A percentile compares a stretch with the other conserved stretches of the same genome.
Evolutionary conservation across 2,797 vertebrate genomes (phyloP).

Genomic region (Scolopax bukidnonensis): DNA sequence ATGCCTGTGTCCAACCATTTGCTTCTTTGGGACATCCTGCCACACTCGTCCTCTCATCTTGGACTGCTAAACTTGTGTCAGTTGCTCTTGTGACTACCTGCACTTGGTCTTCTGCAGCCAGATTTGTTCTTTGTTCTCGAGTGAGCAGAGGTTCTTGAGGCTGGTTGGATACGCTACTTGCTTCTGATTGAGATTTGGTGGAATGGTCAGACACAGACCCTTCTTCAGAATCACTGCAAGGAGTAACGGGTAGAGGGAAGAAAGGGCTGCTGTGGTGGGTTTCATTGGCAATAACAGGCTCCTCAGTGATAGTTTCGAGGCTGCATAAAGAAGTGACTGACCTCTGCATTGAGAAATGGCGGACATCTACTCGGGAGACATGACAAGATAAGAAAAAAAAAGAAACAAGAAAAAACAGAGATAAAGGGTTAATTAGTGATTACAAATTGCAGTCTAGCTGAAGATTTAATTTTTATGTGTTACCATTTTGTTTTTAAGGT

Average conservation of each 20-base stretch:
- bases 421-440: neutral
- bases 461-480: neutral
- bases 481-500: neutral
- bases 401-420: slow-evolving; percentile 3
- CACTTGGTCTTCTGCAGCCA: neutral
- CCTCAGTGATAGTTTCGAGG: slow-evolving; percentile 86
- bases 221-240: slow-evolving; percentile 52
- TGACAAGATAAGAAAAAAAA: neutral
- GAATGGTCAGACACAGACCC: slow-evolving; percentile 39
- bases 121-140: neutral
- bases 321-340: slow-evolving; percentile 79
- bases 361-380: slow-evolving; percentile 69
- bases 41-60: neutral
- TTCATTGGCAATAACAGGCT: slow-evolving; percentile 74
- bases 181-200: neutral
- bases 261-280: slow-evolving; percentile 43
- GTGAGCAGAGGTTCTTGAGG: neutral
- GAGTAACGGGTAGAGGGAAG: slow-evolving; percentile 22
- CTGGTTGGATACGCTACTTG: neutral
- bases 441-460: neutral
- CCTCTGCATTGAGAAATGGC: slow-evolving; percentile 76
- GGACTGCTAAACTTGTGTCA: neutral
- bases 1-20: neutral
- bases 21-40: neutral
- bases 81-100: neutral